Percentiles rank a stretch among this genome's conserved stretches.
These are phyloP conservation scores for Calosoma granatense DNA, from an alignment of 1,140 invertebrate genomes.

Conservation along the genomic window DNA sequence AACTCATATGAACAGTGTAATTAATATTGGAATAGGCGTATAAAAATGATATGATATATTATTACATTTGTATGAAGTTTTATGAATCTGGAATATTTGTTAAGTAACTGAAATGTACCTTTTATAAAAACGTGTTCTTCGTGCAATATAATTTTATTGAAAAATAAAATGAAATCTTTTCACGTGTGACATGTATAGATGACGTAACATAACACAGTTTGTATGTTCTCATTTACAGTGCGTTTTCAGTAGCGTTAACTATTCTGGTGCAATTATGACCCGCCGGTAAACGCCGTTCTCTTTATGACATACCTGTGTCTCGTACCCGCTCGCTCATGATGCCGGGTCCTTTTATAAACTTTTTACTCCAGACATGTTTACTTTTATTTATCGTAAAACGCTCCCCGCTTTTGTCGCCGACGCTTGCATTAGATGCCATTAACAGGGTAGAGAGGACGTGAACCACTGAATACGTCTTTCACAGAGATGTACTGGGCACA, in stretches of 20 bases:
- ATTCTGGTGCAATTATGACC: conserved; percentile 3
- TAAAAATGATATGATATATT: no score
- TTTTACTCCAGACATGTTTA: conserved; percentile 8
- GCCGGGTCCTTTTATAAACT: neutral
- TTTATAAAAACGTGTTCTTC: no score
- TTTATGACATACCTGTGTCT: neutral
- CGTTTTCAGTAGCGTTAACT: neutral
- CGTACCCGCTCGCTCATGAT: neutral
- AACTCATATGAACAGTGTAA: no score
- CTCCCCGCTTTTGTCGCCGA: neutral
- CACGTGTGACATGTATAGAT: no score
- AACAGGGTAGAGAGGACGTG: neutral
- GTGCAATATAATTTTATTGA: no score
- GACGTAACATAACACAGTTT: no score
- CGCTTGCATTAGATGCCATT: conserved; percentile 3
- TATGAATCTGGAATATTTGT: no score
- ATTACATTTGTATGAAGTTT: no score
- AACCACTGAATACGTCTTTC: neutral
- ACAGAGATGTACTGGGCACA: neutral
- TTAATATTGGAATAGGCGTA: no score
- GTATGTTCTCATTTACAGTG: no score
- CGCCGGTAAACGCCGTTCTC: neutral
- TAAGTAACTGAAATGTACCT: no score
- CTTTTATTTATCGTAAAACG: conserved; percentile 8
- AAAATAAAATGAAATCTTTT: no score